Base-by-base conservation (phyloP, 2,113 vertebrate genomes). In the Cavia aperea region DNA sequence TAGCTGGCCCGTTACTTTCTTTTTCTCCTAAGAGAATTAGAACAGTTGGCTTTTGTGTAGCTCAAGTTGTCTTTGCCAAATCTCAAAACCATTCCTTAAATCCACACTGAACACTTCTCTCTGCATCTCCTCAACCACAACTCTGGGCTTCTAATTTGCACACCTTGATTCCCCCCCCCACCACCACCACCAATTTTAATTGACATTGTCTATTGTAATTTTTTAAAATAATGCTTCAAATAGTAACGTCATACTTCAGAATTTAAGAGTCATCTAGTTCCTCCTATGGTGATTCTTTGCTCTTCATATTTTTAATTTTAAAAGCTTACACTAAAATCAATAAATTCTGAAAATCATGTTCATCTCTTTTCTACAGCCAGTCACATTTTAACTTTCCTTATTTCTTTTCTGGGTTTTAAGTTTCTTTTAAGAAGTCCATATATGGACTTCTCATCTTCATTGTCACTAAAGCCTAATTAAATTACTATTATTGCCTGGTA, bases 391-490 rank as follows among this genome's bases (percentile, higher is more conserved):
- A 93, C 54, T 91, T 93, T 66, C 19, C n/a, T 86, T 89, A 33
- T 85, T 79, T 88, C 81, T 94, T 95, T 85, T 93, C 78, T 92
- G 19, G 5, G 43, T 86, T 94, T 92, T 77, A 81, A 83, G 2
- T 51, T 72, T 95, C 85, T 70, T 60, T 62, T 62, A 86, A 90
- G 46, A 93, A 92, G 39, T 63, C 31, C 79, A 93, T 75, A 79
- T 92, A 93, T 72, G 89, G 58, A 83, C 58, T 92, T 95, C 85
- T 95, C 87, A 91, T 65, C 56, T 92, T 94, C 51, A 24, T 56
- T 83, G 62, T 86, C 63, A 93, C 91, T 93, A 96, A 86, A 92
- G 51, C 21, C 23, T 72, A 94, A 49, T 96, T 94, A 96, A 94
- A 89, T 85, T 81, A 73, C n/a, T 88, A 70, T 87, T 93, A 87